Base-by-base conservation (phyloP, 1,140 invertebrate species). In the Steinernema khuongi region DNA sequence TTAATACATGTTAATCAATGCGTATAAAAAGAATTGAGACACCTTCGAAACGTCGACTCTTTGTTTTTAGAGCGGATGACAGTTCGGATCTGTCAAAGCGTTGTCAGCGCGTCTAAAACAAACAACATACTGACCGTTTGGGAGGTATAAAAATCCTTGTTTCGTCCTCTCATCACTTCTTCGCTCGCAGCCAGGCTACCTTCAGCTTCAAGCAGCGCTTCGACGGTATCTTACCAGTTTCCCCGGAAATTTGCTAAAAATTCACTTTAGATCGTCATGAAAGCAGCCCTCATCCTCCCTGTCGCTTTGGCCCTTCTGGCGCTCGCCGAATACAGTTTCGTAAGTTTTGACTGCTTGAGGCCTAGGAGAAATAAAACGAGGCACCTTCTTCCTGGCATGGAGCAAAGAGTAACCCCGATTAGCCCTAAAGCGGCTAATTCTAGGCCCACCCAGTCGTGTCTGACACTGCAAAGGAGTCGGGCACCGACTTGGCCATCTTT, bases 211-310 rank as follows among this genome's bases (percentile, higher is more conserved):
- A 41, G 36, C 36, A 41, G n/a, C 36, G 36, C 36, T 41, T 41
- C 36, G 36, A 41, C 7, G 36, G 36, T 41, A 41, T 11, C 7
- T 41, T n/a, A 41, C 36, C 36, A n/a, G n/a, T n/a, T n/a, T 41
- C 36, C 7, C 36, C n/a, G 7, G 36, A n/a, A 41, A 7, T n/a
- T 7, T n/a, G 36, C 36, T 41, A 41, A 41, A 41, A 41, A 7
- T 41, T 41, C 36, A 22, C 22, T 60, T 60, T 60, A 60, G 50
- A 22, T 60, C 50, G 19, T 22, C 50, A 60, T 60, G 50, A 60
- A 60, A 60, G 50, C 50, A 60, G 50, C 50, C 50, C 50, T 60
- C 50, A 60, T 60, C 50, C 50, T 60, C 26, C 50, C 50, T 60
- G 50, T 60, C 50, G 50, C 50, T 60, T 60, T 60, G 11, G 50